Percentiles rank a stretch among this genome's conserved stretches.
Evolutionary conservation across 2,797 vertebrate genomes (phyloP).

Genomic region (Tinamus major): DNA sequence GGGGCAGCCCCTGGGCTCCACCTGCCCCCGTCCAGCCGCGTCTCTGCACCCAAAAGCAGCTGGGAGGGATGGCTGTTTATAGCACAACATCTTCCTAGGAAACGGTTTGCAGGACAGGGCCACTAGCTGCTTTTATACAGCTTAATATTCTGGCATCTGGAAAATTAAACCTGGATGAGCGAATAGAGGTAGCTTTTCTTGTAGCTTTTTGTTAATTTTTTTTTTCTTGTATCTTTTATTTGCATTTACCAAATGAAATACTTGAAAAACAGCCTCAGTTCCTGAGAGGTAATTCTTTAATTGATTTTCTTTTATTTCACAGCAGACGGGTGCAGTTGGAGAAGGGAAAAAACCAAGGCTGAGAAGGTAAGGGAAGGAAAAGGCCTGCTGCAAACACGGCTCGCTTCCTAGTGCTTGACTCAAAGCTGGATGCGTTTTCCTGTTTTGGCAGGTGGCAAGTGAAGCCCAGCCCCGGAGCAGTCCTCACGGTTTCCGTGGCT

Average conservation of each 20-base stretch:
- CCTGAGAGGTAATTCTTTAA: not conserved
- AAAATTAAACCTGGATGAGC: not conserved
- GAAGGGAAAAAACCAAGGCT: constrained; percentile 23
- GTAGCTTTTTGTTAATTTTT: not conserved
- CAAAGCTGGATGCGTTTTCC: constrained; percentile 6
- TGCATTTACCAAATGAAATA: not conserved
- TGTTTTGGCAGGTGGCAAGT: constrained; percentile 71
- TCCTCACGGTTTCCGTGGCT: constrained; percentile 77
- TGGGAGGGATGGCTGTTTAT: not conserved
- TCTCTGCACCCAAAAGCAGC: not conserved
- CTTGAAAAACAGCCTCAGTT: not conserved
- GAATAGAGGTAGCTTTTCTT: not conserved
- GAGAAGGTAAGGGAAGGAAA: constrained; percentile 68
- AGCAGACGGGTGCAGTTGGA: constrained; percentile 32
- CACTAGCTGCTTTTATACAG: not conserved
- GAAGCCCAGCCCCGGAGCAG: constrained; percentile 70
- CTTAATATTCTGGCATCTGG: not conserved
- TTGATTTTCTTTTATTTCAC: not conserved
- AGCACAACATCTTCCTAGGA: not conserved
- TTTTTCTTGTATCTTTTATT: not conserved
- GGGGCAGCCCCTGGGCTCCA: not conserved
- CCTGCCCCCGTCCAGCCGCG: not conserved
- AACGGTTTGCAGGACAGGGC: not conserved
- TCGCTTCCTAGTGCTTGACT: not conserved
- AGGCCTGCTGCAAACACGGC: not conserved